Evolutionary conservation across 2,888 invertebrate species (phyloP).

Genomic region (Diarsia dahlii): DNA sequence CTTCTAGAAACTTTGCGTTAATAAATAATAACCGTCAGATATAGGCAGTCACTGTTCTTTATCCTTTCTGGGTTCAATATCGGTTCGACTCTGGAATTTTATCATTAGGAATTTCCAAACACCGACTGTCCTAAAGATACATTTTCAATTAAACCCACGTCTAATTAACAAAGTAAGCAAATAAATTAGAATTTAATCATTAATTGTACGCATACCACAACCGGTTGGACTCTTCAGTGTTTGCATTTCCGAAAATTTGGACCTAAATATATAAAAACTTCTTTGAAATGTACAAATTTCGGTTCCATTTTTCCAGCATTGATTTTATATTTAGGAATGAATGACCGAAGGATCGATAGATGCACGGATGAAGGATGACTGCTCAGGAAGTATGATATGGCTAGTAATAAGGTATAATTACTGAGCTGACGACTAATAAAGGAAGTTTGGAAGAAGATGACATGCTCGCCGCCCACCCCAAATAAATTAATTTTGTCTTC

Average conservation of each 20-base stretch:
- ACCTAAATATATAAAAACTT: not conserved
- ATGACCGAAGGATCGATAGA: not conserved
- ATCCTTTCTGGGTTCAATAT: not conserved
- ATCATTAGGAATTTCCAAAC: conserved; percentile 4
- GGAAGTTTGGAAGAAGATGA: too few species aligned
- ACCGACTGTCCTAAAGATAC: conserved; percentile 5
- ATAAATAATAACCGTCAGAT: not conserved
- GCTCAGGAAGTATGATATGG: not conserved
- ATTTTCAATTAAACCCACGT: conserved; percentile 20
- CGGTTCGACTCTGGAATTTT: conserved; percentile 3
- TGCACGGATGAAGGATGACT: not conserved
- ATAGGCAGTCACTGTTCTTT: not conserved
- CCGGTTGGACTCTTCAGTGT: not conserved
- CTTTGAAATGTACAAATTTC: not conserved
- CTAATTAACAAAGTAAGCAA: conserved; percentile 3
- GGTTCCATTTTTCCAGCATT: not conserved
- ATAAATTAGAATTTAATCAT: conserved; percentile 14
- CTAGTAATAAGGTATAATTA: not conserved
- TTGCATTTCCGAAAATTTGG: conserved; percentile 6
- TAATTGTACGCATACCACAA: not conserved
- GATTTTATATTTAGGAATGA: not conserved
- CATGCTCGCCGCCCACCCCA: too few species aligned
- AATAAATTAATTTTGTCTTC: too few species aligned
- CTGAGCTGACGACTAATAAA: not conserved
- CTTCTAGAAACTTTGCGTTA: not conserved